phyloP scores from a whole-genome alignment of 2,888 invertebrate genomes.

The Periphyllus acericola region DNA sequence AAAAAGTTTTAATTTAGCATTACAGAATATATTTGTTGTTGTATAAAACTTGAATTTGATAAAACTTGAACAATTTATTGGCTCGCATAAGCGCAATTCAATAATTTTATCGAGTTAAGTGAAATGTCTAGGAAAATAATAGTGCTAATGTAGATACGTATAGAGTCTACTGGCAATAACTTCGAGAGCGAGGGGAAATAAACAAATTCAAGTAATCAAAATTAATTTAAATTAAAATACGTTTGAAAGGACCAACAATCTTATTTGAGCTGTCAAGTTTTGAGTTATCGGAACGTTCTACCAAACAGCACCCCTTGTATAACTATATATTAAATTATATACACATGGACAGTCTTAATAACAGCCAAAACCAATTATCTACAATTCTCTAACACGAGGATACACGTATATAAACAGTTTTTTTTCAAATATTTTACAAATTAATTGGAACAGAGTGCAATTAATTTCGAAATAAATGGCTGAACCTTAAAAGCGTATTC shows the following conservation, averaged over 20 bases:
- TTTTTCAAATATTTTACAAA: background rate
- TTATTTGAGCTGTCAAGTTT: background rate
- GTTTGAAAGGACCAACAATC: background rate
- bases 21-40: no score
- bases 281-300: background rate
- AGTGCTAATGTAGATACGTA: background rate
- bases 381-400: no score
- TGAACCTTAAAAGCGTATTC: background rate
- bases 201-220: background rate
- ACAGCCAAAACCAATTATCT: no score
- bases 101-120: no score
- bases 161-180: background rate
- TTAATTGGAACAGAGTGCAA: background rate
- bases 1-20: no score
- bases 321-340: background rate
- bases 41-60: no score
- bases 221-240: background rate
- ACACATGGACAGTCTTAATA: background rate
- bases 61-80: no score
- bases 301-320: background rate
- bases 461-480: background rate
- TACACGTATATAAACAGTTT: no score
- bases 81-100: no score
- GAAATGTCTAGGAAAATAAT: background rate
- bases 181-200: background rate